phyloP scores from a whole-genome alignment of 2,113 vertebrate genomes.

The Pao palembangensis region DNA sequence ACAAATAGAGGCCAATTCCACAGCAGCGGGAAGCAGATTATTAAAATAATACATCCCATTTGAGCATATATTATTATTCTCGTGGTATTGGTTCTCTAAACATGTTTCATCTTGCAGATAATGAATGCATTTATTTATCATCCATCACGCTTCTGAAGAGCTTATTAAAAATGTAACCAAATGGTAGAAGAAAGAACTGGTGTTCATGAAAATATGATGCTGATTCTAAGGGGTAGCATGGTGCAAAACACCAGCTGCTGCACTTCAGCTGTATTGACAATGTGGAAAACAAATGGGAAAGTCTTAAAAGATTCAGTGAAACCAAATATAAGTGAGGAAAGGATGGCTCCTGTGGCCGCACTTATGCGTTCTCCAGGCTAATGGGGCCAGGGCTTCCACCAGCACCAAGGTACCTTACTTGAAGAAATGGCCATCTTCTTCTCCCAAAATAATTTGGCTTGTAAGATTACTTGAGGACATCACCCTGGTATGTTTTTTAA shows the following conservation, averaged over 20 bases:
- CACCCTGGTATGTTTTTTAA: conserved; percentile 1
- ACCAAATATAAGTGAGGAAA: conserved; percentile 10
- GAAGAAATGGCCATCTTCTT: conserved; percentile 50
- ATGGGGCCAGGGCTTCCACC: conserved; percentile 59
- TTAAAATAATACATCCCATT: no score
- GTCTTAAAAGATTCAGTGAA: conserved; percentile 1
- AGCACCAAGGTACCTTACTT: conserved; percentile 49
- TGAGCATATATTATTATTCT: no score
- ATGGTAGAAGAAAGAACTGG: conserved; percentile 35
- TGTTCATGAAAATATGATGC: conserved; percentile 59
- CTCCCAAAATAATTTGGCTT: conserved; percentile 47
- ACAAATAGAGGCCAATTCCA: no score
- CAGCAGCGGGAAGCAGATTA: no score
- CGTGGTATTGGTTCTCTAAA: no score
- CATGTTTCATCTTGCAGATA: no score
- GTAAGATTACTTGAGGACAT: conserved; percentile 41
- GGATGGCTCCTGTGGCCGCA: conserved; percentile 22
- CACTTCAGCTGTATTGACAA: not conserved
- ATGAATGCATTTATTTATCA: no score
- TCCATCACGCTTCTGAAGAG: no score
- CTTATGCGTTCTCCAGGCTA: conserved; percentile 26
- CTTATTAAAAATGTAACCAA: conserved; percentile 28
- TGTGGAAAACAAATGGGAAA: not conserved
- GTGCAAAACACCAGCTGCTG: conserved; percentile 1
- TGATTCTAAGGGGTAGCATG: conserved; percentile 33